Base-by-base conservation (phyloP, 2,113 vertebrate species). In the Catharus bicknelli region DNA sequence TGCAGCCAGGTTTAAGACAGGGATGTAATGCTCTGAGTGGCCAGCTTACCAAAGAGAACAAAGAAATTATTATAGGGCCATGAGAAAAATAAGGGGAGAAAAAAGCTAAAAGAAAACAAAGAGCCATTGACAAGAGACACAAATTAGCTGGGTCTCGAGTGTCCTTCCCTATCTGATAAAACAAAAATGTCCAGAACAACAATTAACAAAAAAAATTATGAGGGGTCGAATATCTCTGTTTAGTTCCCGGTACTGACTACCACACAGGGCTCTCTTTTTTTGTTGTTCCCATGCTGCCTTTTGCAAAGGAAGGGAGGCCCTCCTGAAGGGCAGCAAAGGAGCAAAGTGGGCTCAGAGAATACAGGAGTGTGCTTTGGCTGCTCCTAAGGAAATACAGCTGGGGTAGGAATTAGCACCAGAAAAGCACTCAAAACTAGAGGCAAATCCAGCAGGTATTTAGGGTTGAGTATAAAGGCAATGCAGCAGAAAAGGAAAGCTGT, bases 121-220 rank as follows among this genome's bases (percentile, higher is more conserved):
- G 94, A 88, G 27, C 83, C 90, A 93, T 95, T 96, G 92, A 93
- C n/a, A 84, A 77, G 73, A 90, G 57, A 48, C 64, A 90, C 32
- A 81, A 88, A 93, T 92, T 86, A 86, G 68, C 63, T 72, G 70
- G 45, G 77, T 92, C 83, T 96, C 47, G 0, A 92, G 86, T 94
- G 62, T 95, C 96, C 78, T 86, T 90, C n/a, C 22, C 73, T 73
- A 96, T 96, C 92, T 96, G 92, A 96, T 95, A 92, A 96, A 95
- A 57, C 86, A 94, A 96, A 95, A 94, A 95, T 93, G 80, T 92
- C n/a, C 86, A 88, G 73, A 83, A 80, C 53, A 88, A 88, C 88
- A 82, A 93, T 75, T 94, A 88, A 90, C 59, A 67, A 86, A 55
- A 81, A 90, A 88, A 43, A 80, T 23, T 42, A 38, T 2, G 32